A percentile compares a stretch with the other conserved stretches of the same genome.
Conservation (phyloP, 2,113 vertebrate species). For the Condylura cristata region DNA sequence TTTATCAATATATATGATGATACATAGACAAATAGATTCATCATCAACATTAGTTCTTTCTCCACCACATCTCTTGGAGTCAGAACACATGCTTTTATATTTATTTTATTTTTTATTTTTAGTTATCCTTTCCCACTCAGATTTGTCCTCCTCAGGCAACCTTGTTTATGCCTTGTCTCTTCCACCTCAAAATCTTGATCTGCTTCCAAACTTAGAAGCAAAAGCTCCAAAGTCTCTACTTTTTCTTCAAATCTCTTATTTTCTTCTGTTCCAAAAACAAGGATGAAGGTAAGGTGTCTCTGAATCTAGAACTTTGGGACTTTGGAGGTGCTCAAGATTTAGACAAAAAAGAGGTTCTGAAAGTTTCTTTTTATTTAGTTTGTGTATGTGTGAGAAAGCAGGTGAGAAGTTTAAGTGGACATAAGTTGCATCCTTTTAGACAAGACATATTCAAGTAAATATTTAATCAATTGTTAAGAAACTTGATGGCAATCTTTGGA, state of each 20-base stretch:
- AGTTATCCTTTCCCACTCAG: neutral
- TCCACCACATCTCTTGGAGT: neutral
- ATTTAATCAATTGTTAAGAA: neutral
- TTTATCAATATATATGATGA: neutral
- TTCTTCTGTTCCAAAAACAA: conserved; percentile 4
- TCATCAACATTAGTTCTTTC: neutral
- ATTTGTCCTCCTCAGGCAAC: neutral
- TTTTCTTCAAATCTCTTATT: neutral
- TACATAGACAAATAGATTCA: neutral
- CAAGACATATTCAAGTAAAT: neutral
- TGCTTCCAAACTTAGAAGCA: neutral
- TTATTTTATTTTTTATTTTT: neutral
- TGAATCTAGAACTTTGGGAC: neutral
- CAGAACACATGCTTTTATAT: neutral
- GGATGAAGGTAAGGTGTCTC: neutral
- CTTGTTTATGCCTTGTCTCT: neutral
- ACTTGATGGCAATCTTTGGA: neutral
- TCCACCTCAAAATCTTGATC: neutral
- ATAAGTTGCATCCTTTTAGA: neutral
- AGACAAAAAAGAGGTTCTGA: neutral
- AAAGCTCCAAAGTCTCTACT: neutral
- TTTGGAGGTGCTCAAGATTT: neutral
- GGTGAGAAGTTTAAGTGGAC: neutral
- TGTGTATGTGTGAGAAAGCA: neutral
- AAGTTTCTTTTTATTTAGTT: neutral